Evolutionary conservation across 2,888 invertebrate species (phyloP), one percentile per base, ranked within the genome.

Genomic region (Gerosis bhagava): DNA sequence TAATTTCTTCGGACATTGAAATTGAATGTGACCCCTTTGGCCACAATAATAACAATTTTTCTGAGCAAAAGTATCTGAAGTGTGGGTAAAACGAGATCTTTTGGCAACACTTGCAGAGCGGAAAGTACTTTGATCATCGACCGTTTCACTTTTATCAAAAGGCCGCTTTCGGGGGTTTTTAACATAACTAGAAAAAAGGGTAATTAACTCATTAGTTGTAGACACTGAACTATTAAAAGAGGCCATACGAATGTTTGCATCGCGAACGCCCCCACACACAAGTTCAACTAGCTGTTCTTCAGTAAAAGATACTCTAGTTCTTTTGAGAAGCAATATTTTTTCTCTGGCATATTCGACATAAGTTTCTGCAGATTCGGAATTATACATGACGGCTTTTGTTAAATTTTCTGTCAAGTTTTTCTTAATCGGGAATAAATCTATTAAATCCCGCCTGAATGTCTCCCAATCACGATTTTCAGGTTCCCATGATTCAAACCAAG

Each of bases 321-420:
- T 22, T 19, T 35, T 34, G 16, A 49, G 21, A 1, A 43, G 35
- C 13, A 19, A n/a, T 4, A 43, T 11, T 32, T 49, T 43, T 32
- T 43, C 43, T 13, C 43, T 49, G 7, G 43, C 49, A 34, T 49
- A 49, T 37, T 43, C 39, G 19, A 17, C 31, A 12, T 49, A 49
- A 11, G 49, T 28, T 7, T 49, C 49, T 11, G 43, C 32, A 12
- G 32, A 28, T 13, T 49, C 49, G 1, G 49, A 49, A 5, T 10
- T 39, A 39, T 17, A 26, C 13, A 28, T n/a, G 12, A 39, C 19
- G 5, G 39, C 39, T 39, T 39, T 39, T 5, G 28, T 26, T 11
- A 39, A 8, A 22, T 39, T 39, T 3, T 39, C 39, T 8, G 39
- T 17, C 26, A 37, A 26, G 3, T 37, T 37, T 17, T 13, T 15